Evolutionary conservation across 2,113 vertebrate genomes (phyloP), one percentile per base, ranked within the genome.

Genomic region (Platysteira castanea): DNA sequence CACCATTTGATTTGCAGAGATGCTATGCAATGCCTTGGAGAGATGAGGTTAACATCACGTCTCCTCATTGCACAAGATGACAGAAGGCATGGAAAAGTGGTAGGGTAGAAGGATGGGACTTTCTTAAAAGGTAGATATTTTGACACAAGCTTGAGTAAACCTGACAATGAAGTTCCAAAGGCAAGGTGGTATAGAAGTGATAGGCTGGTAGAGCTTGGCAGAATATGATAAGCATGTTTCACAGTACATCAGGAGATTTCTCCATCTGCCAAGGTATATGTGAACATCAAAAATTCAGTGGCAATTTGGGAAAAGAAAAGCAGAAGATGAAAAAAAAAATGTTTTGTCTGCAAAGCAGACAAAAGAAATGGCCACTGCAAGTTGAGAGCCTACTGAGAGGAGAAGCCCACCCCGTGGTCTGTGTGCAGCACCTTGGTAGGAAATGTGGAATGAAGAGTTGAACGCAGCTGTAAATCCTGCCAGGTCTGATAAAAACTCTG

Each of bases 341-440:
- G 21, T 13, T 80, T 57, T 26, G 0, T 5, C n/a, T 59, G 30
- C 39, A 80, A 74, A 81, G 28, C 18, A 53, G 31, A 26, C 37
- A 35, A 59, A 42, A 93, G 35, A 60, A 78, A 68, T 6, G 41
- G 17, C 15, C 15, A 28, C 41, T 28, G 41, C 23, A 80, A 75
- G 80, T 0, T 19, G 46, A 74, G n/a, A 46, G 6, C 2, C 15
- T 47, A 13, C 11, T 8, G 3, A 73, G 23, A 53, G 33, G 35
- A 23, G 50, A 82, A 92, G 41, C 16, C 0, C 1, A 1, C 11
- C 9, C 37, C 61, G 41, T 14, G 26, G 27, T 42, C 63, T 65
- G 18, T 0, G 0, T 42, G 47, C 21, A 57, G 39, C 17, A 50
- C 17, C 69, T 56, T 33, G 21, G 24, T 56, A 27, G 0, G 3